Evolutionary conservation across 2,113 vertebrate genomes (phyloP).

Genomic region (Gambusia holbrooki): DNA sequence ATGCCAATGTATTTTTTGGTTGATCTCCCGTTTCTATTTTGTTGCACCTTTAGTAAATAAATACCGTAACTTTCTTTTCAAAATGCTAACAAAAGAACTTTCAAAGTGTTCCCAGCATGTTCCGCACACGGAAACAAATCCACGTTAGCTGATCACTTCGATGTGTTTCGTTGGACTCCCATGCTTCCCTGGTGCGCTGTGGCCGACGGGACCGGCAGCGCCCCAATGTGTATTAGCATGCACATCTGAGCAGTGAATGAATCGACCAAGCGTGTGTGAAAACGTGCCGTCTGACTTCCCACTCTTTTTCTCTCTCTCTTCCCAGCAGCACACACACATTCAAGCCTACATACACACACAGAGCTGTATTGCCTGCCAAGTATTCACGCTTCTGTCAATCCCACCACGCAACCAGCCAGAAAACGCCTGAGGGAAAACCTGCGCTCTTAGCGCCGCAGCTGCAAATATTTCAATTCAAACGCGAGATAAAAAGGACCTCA

Average conservation of each 20-base stretch:
- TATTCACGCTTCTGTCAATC: constrained; percentile 52
- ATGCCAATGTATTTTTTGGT: constrained; percentile 14
- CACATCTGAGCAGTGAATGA: constrained; percentile 60
- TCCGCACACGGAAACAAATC: not conserved
- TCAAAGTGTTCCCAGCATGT: not conserved
- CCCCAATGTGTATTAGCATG: constrained; percentile 48
- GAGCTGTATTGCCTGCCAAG: constrained; percentile 32
- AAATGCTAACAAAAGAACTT: not conserved
- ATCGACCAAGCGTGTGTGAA: constrained; percentile 62
- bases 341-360: constrained; percentile 23
- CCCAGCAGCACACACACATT: constrained; percentile 20
- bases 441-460: constrained; percentile 8
- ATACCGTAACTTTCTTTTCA: not conserved
- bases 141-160: not conserved
- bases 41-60: constrained; percentile 13
- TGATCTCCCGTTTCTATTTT: constrained; percentile 1
- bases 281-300: constrained; percentile 54
- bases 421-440: constrained; percentile 23
- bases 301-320: constrained; percentile 17
- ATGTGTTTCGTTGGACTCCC: not conserved
- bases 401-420: constrained; percentile 43
- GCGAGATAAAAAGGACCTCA: constrained; percentile 7
- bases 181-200: constrained; percentile 30
- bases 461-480: constrained; percentile 38
- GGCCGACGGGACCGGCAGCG: constrained; percentile 51